Evolutionary conservation across 2,888 invertebrate species (phyloP), one percentile per base, ranked within the genome.

Genomic region (Steinernema carpocapsae): DNA sequence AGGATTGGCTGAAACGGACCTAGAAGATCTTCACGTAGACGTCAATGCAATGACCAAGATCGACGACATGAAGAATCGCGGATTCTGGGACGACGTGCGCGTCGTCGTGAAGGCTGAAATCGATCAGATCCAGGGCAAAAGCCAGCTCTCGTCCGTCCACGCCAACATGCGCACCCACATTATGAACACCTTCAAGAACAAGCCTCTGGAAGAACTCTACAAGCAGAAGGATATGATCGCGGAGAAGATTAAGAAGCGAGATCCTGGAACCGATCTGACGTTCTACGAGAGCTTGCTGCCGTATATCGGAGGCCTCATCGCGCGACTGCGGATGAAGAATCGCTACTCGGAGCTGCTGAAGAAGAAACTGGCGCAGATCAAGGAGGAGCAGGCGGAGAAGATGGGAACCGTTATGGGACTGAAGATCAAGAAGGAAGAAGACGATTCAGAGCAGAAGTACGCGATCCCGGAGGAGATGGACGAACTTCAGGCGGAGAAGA

Each of bases 241-340:
- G 87, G 89, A 90, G 32, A 92, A 93, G 88, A 95, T 99, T 85
- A 93, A 94, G 88, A 90, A 90, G 19, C 97, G 96, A 90, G 93
- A 97, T 77, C 91, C 92, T 92, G 59, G 95, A 94, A 89, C 95
- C 95, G 97, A 97, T 90, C 93, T 97, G 78, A 88, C 94, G 64
- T 99, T 97, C 89, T 99, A 97, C 97, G 97, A 99, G 90, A 94
- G 94, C 70, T 89, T 99, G 79, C 90, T 96, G 45, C 94, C 94
- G n/a, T 95, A 96, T 88, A 90, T 99, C 12, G 95, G 94, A 74
- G 88, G 88, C 12, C 73, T 74, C 37, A 82, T 83, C 76, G 83
- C 83, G 14, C 77, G 95, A 84, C 94, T 95, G 0, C 91, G 97
- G 43, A 91, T 99, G 14, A 91, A 94, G 73, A 97, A 97, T 89